Evolutionary conservation across 2,888 invertebrate genomes (phyloP), one percentile per base, ranked within the genome.

Genomic region (Meliscaeva auricollis): DNA sequence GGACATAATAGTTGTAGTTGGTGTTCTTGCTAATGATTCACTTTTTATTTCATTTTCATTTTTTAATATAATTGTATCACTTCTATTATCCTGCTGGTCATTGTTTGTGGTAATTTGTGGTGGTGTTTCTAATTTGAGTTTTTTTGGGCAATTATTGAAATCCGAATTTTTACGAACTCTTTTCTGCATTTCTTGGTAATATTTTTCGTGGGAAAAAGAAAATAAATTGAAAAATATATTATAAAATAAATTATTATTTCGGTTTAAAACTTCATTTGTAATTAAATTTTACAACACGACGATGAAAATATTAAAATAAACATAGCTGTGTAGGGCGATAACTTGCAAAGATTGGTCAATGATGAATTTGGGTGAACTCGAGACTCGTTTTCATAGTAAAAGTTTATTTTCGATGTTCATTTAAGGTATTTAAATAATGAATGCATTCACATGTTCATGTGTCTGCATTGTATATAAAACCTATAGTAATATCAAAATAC

Each of bases 91-190:
- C 46, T 48, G 62, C 46, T 48, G 62, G 7, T 77, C 81, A 80
- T 69, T 68, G 64, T 54, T 73, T 15, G 22, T 50, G 30, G 46
- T 13, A 46, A 17, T 30, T 15, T 46, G 64, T 46, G 30, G 17
- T 56, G 64, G 3, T 26, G 54, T 68, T 15, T 85, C 85, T 17
- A 85, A 32, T 64, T 85, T 85, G 0, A 56, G 68, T 69, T 85
- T 85, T 62, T 85, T 85, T 20, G 76, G 20, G 38, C 81, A 85
- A 62, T 72, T 77, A 64, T 72, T 66, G 8, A 17, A 66, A 35
- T 85, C 85, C 32, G 85, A 81, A 52, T 85, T 85, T 85, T 85
- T 81, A 38, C 85, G 85, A 58, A 85, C 73, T 26, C 85, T 85
- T 77, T 85, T 85, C 73, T 85, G 85, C 85, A 85, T 85, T 48